Evolutionary conservation across 1,140 invertebrate species (phyloP).

Genomic region (Hyphantria cunea): DNA sequence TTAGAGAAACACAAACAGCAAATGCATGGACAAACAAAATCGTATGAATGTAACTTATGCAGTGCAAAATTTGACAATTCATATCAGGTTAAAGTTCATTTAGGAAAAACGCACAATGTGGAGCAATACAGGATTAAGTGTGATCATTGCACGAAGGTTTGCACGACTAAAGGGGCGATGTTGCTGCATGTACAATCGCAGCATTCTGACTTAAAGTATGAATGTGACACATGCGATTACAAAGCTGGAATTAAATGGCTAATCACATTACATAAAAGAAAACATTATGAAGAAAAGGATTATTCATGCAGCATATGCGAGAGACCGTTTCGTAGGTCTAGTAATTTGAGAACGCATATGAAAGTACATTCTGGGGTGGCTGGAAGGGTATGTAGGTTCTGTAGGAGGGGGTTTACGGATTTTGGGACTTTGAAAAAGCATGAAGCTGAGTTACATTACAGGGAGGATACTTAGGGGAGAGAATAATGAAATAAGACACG

Average conservation of each 20-base stretch:
- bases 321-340: conserved; percentile 50
- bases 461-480: conserved; percentile 14
- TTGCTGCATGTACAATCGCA: conserved; percentile 45
- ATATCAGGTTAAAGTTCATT: conserved; percentile 58
- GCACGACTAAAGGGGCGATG: conserved; percentile 55
- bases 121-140: conserved; percentile 58
- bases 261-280: conserved; percentile 54
- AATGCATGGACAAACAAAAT: conserved; percentile 39
- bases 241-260: conserved; percentile 52
- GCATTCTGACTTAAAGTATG: conserved; percentile 44
- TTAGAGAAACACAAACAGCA: conserved; percentile 46
- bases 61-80: conserved; percentile 40
- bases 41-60: conserved; percentile 44
- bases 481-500: neutral
- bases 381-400: conserved; percentile 52
- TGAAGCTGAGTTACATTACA: conserved; percentile 46
- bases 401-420: conserved; percentile 47
- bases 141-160: conserved; percentile 52
- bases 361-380: conserved; percentile 55
- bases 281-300: conserved; percentile 51
- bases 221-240: conserved; percentile 60
- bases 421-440: conserved; percentile 43
- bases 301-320: conserved; percentile 52
- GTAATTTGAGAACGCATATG: conserved; percentile 56
- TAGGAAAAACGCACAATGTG: conserved; percentile 60